Conservation (phyloP, 92 coral and sea anemone species). For the Actinernus sp. region DNA sequence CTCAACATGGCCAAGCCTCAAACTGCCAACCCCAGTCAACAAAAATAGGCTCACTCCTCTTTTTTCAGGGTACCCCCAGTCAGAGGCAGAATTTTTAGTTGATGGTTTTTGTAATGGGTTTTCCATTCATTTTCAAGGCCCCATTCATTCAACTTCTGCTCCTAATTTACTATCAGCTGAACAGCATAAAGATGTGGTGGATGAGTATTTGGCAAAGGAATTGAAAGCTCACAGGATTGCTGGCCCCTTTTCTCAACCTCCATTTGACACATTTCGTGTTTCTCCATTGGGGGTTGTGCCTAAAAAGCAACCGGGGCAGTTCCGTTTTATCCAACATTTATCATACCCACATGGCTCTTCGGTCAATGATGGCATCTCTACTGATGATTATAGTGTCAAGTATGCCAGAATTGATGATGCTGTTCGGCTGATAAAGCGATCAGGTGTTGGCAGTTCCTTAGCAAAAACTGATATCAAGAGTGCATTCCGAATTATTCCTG, state of each 20-base stretch:
- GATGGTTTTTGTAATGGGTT: slow-evolving; percentile 18
- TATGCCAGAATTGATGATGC: slow-evolving; percentile 54
- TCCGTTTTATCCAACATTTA: slow-evolving; percentile 60
- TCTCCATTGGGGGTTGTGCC: slow-evolving; percentile 74
- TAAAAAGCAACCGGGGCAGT: slow-evolving; percentile 52
- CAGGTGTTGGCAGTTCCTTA: slow-evolving; percentile 37
- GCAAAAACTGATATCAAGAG: slow-evolving; percentile 65
- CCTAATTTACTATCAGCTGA: slow-evolving; percentile 14
- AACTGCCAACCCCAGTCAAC: slow-evolving; percentile 23
- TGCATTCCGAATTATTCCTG: slow-evolving; percentile 59
- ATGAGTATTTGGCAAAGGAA: slow-evolving; percentile 18
- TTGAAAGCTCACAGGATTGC: slow-evolving; percentile 16
- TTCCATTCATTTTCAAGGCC: slow-evolving; percentile 25
- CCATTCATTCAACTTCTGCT: slow-evolving; percentile 15
- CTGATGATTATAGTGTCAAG: slow-evolving; percentile 26
- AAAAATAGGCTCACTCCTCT: slow-evolving; percentile 30
- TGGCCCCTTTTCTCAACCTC: slow-evolving; percentile 35
- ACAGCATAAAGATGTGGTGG: slow-evolving; percentile 17
- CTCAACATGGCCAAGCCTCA: too few species aligned
- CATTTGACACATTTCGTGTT: slow-evolving; percentile 33
- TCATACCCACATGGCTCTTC: slow-evolving; percentile 67
- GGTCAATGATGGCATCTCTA: slow-evolving; percentile 59
- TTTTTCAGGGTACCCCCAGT: slow-evolving; percentile 16
- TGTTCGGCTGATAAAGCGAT: slow-evolving; percentile 15
- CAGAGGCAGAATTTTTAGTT: slow-evolving; percentile 5